Percentiles rank a stretch among this genome's conserved stretches.
These are phyloP conservation scores for Myiagra hebetior DNA, from an alignment of 2,113 vertebrate genomes.

Conservation along the genomic window DNA sequence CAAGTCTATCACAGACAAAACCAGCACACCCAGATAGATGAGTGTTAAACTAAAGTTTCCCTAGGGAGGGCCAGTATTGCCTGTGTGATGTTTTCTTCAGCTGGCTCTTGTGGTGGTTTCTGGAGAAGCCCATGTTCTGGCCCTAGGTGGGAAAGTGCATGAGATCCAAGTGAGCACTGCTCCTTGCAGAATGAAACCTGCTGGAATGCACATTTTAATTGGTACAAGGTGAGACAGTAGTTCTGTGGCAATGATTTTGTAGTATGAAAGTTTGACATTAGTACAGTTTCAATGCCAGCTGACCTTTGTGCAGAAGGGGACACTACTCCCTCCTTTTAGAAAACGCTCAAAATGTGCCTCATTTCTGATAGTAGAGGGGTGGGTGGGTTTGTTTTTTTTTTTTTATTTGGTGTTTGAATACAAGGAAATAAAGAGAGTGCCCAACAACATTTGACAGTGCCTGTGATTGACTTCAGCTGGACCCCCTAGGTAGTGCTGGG, in stretches of 20 bases:
- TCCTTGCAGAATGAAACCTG: not conserved
- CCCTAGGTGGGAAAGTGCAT: accelerated
- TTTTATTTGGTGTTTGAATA: not conserved
- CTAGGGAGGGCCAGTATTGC: not conserved
- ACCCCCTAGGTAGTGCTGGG: not conserved
- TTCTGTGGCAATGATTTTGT: not conserved
- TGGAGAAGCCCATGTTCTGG: not conserved
- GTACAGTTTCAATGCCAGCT: not conserved
- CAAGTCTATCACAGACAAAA: not conserved
- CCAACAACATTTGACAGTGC: not conserved
- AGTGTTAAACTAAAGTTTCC: not conserved
- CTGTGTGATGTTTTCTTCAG: not conserved
- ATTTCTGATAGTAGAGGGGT: not conserved
- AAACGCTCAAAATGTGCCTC: accelerated
- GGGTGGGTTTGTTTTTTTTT: not conserved
- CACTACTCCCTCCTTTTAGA: not conserved
- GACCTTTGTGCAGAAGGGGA: not conserved
- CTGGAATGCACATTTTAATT: accelerated
- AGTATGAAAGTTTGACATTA: not conserved
- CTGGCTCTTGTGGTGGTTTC: not conserved
- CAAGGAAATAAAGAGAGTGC: not conserved
- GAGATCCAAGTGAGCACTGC: not conserved
- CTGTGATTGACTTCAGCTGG: not conserved
- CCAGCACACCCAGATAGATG: not conserved
- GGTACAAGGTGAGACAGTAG: not conserved